These are phyloP conservation scores for Anolis apletophallus DNA, from an alignment of 2,797 vertebrate genomes.

Conservation along the genomic window DNA sequence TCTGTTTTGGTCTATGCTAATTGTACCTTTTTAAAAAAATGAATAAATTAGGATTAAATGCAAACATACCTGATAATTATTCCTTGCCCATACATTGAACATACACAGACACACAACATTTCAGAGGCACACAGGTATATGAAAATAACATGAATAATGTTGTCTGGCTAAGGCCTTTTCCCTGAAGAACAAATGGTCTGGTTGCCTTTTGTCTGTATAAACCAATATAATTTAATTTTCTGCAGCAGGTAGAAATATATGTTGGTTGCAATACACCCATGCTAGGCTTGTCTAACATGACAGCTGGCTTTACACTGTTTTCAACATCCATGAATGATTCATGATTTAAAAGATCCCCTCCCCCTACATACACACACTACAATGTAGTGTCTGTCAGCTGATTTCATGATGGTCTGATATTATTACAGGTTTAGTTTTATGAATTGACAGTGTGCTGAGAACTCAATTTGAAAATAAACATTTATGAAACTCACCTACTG, in stretches of 20 bases:
- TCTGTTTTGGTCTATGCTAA: too few species aligned
- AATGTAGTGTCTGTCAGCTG: conserved; percentile 51
- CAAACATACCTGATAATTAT: neutral
- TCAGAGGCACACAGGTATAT: neutral
- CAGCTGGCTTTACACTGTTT: conserved; percentile 56
- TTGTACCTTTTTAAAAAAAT: neutral
- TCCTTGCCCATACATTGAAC: neutral
- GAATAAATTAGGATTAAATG: neutral
- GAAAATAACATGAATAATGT: neutral
- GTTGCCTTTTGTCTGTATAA: neutral
- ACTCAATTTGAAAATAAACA: conserved; percentile 68
- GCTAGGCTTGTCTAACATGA: conserved; percentile 56
- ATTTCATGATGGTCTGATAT: conserved; percentile 63
- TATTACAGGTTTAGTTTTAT: conserved; percentile 61
- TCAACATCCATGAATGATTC: conserved; percentile 65
- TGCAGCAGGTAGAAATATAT: conserved; percentile 14
- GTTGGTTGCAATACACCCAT: conserved; percentile 37
- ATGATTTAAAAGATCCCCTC: conserved; percentile 67
- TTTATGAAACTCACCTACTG: conserved; percentile 45
- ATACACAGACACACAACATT: neutral
- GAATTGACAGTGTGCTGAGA: conserved; percentile 63
- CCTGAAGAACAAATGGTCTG: neutral
- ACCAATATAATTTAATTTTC: conserved; percentile 15
- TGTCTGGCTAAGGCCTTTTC: neutral
- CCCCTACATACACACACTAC: too few species aligned